phyloP scores from a whole-genome alignment of 1,140 invertebrate species.

The Drosophila orosa region DNA sequence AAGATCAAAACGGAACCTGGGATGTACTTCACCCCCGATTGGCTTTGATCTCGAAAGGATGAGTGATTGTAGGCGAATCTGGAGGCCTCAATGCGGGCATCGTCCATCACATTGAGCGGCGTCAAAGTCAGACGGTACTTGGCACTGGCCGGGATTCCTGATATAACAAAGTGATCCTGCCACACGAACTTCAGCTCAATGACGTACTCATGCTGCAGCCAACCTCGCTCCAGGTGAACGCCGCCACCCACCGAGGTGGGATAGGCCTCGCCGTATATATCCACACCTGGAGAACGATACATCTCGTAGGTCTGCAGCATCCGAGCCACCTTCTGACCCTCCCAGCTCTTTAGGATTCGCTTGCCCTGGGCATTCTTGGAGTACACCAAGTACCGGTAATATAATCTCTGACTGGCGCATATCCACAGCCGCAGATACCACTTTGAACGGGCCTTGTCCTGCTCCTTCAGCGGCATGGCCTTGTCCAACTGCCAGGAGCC shows the following conservation, averaged over 20 bases:
- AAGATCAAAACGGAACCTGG: slow-evolving; percentile 59
- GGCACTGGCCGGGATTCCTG: not conserved
- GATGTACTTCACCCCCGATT: slow-evolving; percentile 48
- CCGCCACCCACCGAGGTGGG: slow-evolving; percentile 86
- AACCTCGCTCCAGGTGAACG: slow-evolving; percentile 86
- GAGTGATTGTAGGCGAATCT: slow-evolving; percentile 64
- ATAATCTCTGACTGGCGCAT: slow-evolving; percentile 88
- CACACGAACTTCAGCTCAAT: slow-evolving; percentile 92
- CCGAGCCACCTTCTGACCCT: slow-evolving; percentile 88
- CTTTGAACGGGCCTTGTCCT: slow-evolving; percentile 38
- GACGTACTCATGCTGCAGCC: slow-evolving; percentile 91
- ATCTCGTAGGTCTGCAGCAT: slow-evolving; percentile 83
- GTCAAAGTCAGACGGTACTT: slow-evolving; percentile 50
- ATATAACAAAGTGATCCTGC: slow-evolving; percentile 54
- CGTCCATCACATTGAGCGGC: slow-evolving; percentile 48
- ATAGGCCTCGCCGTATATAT: slow-evolving; percentile 87
- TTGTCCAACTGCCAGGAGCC: slow-evolving; percentile 84
- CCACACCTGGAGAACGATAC: slow-evolving; percentile 83
- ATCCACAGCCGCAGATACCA: slow-evolving; percentile 83
- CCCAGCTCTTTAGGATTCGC: slow-evolving; percentile 91
- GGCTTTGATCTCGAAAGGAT: slow-evolving; percentile 43
- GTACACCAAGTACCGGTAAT: slow-evolving; percentile 93
- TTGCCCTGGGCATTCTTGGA: slow-evolving; percentile 85
- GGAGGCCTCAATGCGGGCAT: slow-evolving; percentile 59
- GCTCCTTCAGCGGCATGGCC: slow-evolving; percentile 69